Conservation (phyloP, 2,888 invertebrate species). For the Pimpla rufipes region DNA sequence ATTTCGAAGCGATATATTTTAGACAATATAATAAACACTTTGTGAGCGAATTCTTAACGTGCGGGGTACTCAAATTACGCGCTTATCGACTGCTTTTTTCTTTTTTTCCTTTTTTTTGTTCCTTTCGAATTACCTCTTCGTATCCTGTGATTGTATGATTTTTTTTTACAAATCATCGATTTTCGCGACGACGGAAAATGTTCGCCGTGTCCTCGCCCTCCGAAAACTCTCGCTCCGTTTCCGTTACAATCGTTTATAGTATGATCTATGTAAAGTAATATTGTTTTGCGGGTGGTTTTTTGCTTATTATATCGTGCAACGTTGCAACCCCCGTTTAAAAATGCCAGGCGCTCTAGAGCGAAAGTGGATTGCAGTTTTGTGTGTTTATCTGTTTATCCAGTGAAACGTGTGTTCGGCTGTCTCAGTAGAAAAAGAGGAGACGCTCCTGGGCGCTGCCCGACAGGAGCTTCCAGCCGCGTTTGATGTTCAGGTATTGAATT, state of each 20-base stretch:
- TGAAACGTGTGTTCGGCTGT: conserved; percentile 49
- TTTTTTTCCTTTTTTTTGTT: no score
- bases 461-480: conserved; percentile 94
- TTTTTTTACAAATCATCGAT: conserved; percentile 45
- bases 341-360: conserved; percentile 81
- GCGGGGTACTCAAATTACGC: conserved; percentile 31
- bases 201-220: conserved; percentile 4
- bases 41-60: conserved; percentile 53
- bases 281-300: conserved; percentile 59
- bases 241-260: conserved; percentile 48
- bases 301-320: conserved; percentile 70
- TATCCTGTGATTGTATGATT: conserved; percentile 41
- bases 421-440: conserved; percentile 94
- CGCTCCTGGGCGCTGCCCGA: conserved; percentile 95
- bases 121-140: conserved; percentile 18
- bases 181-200: background rate
- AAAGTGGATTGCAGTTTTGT: conserved; percentile 58
- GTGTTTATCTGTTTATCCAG: conserved; percentile 35
- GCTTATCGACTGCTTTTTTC: conserved; percentile 15
- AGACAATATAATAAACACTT: conserved; percentile 57
- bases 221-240: conserved; percentile 17
- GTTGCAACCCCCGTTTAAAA: conserved; percentile 80
- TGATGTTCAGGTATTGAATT: conserved; percentile 95
- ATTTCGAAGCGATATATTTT: conserved; percentile 38
- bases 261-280: conserved; percentile 65